A percentile compares a stretch with the other conserved stretches of the same genome.
These are phyloP conservation scores for Latrodectus hesperus DNA, from an alignment of 2,888 invertebrate genomes.

Conservation along the genomic window DNA sequence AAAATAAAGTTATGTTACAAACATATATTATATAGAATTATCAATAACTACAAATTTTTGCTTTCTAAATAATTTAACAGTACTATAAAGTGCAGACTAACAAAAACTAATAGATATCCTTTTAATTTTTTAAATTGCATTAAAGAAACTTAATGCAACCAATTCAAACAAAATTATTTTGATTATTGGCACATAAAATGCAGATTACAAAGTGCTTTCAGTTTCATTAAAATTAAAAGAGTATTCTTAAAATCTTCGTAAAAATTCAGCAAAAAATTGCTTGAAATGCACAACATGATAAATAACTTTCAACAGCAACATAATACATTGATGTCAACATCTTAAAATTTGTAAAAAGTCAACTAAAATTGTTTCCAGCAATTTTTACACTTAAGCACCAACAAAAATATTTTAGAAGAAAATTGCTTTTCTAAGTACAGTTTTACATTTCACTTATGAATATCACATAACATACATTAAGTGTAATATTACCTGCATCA, in stretches of 20 bases:
- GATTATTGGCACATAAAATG: neutral
- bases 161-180: neutral
- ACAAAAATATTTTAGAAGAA: neutral
- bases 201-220: neutral
- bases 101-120: too few relatives aligned
- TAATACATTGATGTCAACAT: conserved; percentile 41
- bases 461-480: neutral
- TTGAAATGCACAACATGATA: conserved; percentile 31
- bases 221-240: neutral
- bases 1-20: neutral
- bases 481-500: neutral
- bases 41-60: neutral
- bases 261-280: conserved; percentile 19
- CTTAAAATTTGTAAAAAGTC: conserved; percentile 46
- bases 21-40: neutral
- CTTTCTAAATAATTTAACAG: neutral
- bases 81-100: neutral
- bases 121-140: neutral
- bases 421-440: neutral
- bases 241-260: neutral
- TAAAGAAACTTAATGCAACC: neutral
- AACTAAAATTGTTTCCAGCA: conserved; percentile 42
- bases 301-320: conserved; percentile 49
- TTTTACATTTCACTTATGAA: neutral
- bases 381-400: conserved; percentile 29